phyloP scores from a whole-genome alignment of 2,113 vertebrate genomes.

The Astatoreochromis straeleni region DNA sequence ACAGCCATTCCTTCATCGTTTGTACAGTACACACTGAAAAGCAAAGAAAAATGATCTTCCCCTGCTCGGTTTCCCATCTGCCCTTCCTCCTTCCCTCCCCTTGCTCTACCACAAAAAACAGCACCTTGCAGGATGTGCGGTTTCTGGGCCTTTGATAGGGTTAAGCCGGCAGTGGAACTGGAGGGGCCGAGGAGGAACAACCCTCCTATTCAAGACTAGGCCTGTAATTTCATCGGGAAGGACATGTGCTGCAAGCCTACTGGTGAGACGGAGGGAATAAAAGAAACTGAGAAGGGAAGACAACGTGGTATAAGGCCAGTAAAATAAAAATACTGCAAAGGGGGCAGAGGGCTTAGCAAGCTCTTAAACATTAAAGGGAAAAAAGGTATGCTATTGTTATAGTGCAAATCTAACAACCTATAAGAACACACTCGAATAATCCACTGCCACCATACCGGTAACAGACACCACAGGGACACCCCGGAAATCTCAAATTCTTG shows the following conservation, averaged over 20 bases:
- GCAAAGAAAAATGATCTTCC: conserved; percentile 10
- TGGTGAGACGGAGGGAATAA: neutral
- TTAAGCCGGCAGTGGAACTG: conserved; percentile 21
- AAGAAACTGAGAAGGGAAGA: neutral
- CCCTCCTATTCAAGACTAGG: conserved; percentile 50
- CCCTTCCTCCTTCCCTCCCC: neutral
- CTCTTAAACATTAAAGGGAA: rapidly evolving
- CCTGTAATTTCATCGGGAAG: conserved; percentile 42
- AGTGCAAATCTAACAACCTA: neutral
- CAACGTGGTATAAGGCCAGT: neutral
- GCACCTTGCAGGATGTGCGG: conserved; percentile 45
- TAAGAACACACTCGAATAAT: neutral
- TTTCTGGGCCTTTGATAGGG: conserved; percentile 54
- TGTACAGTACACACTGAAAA: conserved; percentile 6
- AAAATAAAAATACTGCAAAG: neutral
- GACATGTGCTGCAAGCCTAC: neutral
- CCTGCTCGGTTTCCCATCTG: conserved; percentile 14
- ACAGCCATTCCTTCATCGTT: conserved; percentile 3
- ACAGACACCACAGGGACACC: neutral
- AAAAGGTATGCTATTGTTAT: neutral
- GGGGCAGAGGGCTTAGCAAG: neutral
- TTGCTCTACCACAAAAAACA: conserved; percentile 30
- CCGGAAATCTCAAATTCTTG: neutral
- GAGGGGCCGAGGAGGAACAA: conserved; percentile 39
- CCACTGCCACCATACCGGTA: neutral